Conservation (phyloP, 2,888 invertebrate genomes). For the Andrena bicolor region DNA sequence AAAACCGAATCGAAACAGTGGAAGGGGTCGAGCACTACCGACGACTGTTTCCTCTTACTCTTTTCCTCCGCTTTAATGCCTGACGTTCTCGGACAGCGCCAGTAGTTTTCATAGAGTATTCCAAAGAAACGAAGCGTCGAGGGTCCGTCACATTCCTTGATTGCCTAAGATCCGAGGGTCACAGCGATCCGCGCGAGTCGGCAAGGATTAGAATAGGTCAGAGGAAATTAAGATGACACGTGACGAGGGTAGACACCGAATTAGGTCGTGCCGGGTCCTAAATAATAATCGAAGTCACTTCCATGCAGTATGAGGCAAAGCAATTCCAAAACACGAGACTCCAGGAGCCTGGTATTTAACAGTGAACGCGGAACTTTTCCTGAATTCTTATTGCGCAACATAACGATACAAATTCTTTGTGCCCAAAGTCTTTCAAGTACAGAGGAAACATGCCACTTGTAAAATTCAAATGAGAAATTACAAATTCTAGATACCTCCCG, state of each 20-base stretch:
- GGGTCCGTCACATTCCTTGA: constrained; percentile 21
- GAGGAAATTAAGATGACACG: constrained; percentile 46
- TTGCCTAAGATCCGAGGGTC: constrained; percentile 17
- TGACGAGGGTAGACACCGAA: constrained; percentile 45
- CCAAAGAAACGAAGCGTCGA: neutral
- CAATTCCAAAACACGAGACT: neutral
- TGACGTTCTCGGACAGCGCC: no score
- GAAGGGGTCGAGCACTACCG: neutral
- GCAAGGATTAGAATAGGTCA: constrained; percentile 43
- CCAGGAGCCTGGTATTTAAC: no score
- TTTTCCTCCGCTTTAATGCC: neutral
- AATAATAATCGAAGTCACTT: constrained; percentile 12
- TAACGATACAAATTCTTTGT: no score
- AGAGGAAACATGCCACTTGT: no score
- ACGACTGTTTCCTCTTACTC: neutral
- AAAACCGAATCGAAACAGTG: constrained; percentile 18
- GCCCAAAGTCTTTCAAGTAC: no score
- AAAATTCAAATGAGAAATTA: no score
- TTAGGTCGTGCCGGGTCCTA: constrained; percentile 1
- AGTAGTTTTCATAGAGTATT: neutral
- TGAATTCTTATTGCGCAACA: no score
- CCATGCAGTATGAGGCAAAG: neutral
- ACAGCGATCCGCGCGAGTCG: neutral
- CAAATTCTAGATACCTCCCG: no score
- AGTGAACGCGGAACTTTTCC: no score